A percentile compares a stretch with the other conserved stretches of the same genome.
Evolutionary conservation across 2,113 vertebrate genomes (phyloP).

Genomic region (Mionectes macconnelli): DNA sequence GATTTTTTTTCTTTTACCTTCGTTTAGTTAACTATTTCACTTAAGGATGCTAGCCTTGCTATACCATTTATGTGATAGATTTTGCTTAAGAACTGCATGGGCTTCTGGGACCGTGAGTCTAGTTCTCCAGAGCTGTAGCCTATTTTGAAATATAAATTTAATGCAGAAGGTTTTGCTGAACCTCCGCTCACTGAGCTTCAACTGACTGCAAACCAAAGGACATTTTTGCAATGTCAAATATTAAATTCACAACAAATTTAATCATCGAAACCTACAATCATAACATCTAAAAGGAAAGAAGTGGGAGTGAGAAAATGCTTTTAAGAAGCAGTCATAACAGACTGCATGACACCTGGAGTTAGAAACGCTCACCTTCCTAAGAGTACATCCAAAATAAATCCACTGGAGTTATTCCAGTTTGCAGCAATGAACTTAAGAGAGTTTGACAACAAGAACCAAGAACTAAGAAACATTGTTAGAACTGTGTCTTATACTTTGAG

Average conservation of each 20-base stretch:
- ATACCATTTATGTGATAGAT: neutral
- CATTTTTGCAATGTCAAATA: neutral
- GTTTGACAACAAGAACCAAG: neutral
- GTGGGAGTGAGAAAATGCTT: neutral
- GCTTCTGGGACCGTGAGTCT: neutral
- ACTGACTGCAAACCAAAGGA: neutral
- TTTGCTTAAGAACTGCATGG: neutral
- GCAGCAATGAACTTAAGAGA: neutral
- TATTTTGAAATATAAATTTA: neutral
- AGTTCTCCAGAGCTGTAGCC: neutral
- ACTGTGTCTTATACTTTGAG: neutral
- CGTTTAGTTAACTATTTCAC: neutral
- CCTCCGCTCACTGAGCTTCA: neutral
- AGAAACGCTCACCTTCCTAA: neutral
- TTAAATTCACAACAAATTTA: neutral
- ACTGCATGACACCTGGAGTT: neutral
- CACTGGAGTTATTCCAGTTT: neutral
- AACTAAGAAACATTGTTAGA: neutral
- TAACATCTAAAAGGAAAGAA: neutral
- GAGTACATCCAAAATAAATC: neutral
- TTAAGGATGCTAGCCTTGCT: neutral
- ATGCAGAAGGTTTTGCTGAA: neutral
- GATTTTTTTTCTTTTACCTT: neutral
- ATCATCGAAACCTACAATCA: neutral
- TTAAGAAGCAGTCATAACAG: neutral